Conservation (phyloP, 2,888 invertebrate species). For the Aradus depressus region DNA sequence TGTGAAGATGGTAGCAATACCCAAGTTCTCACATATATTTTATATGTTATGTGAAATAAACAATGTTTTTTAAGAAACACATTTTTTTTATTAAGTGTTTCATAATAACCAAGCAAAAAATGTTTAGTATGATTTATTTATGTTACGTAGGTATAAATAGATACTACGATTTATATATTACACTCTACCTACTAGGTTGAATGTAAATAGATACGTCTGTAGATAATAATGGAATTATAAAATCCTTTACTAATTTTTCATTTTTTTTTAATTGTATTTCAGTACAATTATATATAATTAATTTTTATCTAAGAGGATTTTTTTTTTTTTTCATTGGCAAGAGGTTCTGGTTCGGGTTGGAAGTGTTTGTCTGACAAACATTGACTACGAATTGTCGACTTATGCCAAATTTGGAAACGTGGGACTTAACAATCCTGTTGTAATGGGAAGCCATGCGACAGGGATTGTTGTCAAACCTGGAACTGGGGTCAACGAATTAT, state of each 20-base stretch:
- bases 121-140: too few species aligned
- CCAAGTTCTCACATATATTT: too few species aligned
- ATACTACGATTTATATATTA: too few species aligned
- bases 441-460: neutral
- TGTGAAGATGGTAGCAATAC: too few species aligned
- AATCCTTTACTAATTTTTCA: neutral
- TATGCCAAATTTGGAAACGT: neutral
- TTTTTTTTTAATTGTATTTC: neutral
- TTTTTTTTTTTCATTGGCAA: conserved; percentile 9
- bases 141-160: too few species aligned
- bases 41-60: too few species aligned
- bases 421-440: neutral
- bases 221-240: too few species aligned
- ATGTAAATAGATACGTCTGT: too few species aligned
- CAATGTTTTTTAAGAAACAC: too few species aligned
- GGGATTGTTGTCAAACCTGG: conserved; percentile 1
- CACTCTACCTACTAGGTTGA: too few species aligned
- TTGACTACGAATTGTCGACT: neutral
- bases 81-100: too few species aligned
- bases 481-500: neutral
- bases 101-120: too few species aligned
- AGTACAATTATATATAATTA: conserved; percentile 1
- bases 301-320: conserved; percentile 4
- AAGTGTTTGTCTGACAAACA: neutral
- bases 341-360: conserved; percentile 7